Percentiles rank a stretch among this genome's conserved stretches.
phyloP scores from a whole-genome alignment of 30 jellyfish, hydroid and myxozoan genomes.

The Mastigias papua region DNA sequence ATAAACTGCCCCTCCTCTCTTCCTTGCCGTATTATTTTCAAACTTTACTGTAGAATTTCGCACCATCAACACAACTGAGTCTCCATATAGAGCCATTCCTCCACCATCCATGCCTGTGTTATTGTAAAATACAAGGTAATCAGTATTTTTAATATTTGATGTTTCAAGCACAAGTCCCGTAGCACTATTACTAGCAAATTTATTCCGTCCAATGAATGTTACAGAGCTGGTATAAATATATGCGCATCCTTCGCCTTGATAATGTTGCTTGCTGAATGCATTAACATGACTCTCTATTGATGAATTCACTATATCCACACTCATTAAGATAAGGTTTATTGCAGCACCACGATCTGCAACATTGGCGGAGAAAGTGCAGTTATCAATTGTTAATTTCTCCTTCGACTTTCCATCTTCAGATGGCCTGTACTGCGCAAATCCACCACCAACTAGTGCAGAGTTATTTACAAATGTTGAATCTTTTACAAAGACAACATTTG shows the following conservation, averaged over 20 bases:
- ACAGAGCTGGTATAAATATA: conserved; percentile 41
- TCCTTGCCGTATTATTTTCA: conserved; percentile 64
- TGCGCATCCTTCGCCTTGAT: conserved; percentile 77
- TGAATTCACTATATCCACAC: conserved; percentile 19
- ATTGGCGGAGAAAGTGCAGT: conserved; percentile 47
- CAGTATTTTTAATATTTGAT: conserved; percentile 3
- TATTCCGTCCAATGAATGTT: conserved; percentile 22
- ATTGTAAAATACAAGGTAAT: conserved; percentile 18
- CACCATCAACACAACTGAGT: conserved; percentile 34
- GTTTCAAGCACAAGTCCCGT: conserved; percentile 78
- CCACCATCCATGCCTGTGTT: conserved; percentile 87
- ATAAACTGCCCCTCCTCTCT: conserved; percentile 89
- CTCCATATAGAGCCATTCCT: conserved; percentile 74
- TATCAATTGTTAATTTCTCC: conserved; percentile 13
- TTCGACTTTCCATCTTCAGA: conserved; percentile 2
- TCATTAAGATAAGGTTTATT: neutral
- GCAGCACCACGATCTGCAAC: conserved; percentile 64
- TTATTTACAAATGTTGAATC: conserved; percentile 36
- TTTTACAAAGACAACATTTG: conserved; percentile 11
- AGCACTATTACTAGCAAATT: conserved; percentile 20
- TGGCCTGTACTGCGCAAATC: conserved; percentile 33
- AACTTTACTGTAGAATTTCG: conserved; percentile 37
- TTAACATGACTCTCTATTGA: conserved; percentile 18
- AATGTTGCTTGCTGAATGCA: neutral
- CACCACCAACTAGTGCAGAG: conserved; percentile 80